Evolutionary conservation across 2,888 invertebrate genomes (phyloP).

Genomic region (Drosophila planitibia): DNA sequence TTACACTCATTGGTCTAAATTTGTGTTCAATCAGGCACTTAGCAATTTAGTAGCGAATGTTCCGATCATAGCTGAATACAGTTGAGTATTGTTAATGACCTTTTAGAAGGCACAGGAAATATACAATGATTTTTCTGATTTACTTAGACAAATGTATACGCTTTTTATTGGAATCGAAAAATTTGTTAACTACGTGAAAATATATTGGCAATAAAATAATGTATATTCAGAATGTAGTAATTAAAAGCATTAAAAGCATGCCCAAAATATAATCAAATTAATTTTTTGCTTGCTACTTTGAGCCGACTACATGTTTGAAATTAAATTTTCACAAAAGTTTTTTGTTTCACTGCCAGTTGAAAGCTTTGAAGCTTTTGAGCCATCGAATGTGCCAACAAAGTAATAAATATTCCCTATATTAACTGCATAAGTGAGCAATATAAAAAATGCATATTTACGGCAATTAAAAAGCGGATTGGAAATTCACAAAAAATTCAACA

Average conservation of each 20-base stretch:
- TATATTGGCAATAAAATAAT: background rate
- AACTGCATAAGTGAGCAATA: constrained; percentile 58
- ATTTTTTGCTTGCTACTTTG: background rate
- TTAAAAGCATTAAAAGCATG: background rate
- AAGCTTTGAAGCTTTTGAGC: constrained; percentile 3
- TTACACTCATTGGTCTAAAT: constrained; percentile 32
- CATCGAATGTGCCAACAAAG: constrained; percentile 26
- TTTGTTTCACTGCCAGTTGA: background rate
- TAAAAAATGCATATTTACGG: constrained; percentile 61
- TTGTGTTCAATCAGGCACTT: constrained; percentile 44
- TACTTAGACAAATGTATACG: background rate
- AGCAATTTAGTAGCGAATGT: constrained; percentile 6
- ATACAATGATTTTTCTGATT: background rate
- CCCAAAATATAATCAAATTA: background rate
- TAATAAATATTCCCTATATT: constrained; percentile 54
- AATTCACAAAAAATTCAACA: constrained; percentile 22
- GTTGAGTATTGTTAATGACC: constrained; percentile 12
- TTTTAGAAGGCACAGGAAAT: background rate
- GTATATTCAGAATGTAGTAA: background rate
- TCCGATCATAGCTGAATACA: background rate
- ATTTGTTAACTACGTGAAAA: background rate
- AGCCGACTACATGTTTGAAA: background rate
- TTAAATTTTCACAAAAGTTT: constrained; percentile 13
- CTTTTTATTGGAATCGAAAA: background rate
- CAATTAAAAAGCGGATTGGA: constrained; percentile 69